Evolutionary conservation across 2,113 vertebrate genomes (phyloP), one percentile per base, ranked within the genome.

Genomic region (Mesitornis unicolor): DNA sequence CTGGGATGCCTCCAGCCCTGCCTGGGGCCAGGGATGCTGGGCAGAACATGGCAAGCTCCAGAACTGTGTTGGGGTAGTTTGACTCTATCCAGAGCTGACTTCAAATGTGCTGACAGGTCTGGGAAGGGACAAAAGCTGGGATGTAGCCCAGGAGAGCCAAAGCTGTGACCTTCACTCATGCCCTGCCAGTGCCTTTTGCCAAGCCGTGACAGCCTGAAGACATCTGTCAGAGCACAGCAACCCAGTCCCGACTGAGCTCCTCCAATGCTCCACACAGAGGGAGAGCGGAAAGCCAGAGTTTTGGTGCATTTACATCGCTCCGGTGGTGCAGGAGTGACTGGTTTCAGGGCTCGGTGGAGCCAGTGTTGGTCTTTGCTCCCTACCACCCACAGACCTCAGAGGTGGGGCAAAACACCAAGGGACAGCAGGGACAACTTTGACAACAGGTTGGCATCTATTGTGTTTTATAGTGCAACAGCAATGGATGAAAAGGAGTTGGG

Each of bases 31-130:
- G 67, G 9, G n/a, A 18, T 33, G 18, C 38, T 0, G 4, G 21
- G 56, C 15, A 77, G 54, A 50, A 19, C 1, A 3, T 1, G 16
- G 38, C 43, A 9, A 40, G 42, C 16, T 5, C 18, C 53, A n/a
- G 18, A 59, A 26, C 12, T 29, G 21, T 15, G 16, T 4, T 42
- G 38, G 65, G 48, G 13, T 25, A 40, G 7, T 14, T 21, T 16
- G 14, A 4, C 9, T 38, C 16, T 7, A 16, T 4, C 28, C 50
- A 56, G 40, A 54, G 43, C 13, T 0, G 1, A 11, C n/a, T 28
- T 60, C 0, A 0, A 22, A 16, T 0, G 1, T 26, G 8, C 15
- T 31, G 60, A 43, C 33, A 51, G 54, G 50, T 28, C 56, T 6
- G 36, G 61, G 50, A 38, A 80, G 59, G 47, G 68, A 18, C 43